Evolutionary conservation across 2,888 invertebrate species (phyloP).

Genomic region (Amphimallon solstitiale): DNA sequence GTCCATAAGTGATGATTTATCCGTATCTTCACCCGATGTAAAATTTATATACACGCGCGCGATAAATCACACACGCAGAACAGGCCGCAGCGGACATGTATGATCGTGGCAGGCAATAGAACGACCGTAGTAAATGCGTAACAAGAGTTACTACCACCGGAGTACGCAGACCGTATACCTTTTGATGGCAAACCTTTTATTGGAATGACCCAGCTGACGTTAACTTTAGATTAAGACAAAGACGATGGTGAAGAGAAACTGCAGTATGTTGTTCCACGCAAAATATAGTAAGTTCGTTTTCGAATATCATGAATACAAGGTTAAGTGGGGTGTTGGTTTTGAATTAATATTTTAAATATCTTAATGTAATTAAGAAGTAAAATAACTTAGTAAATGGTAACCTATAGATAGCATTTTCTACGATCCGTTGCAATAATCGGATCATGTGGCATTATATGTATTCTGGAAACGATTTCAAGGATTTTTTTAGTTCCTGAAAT

Average conservation of each 20-base stretch:
- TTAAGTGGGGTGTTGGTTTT: no score
- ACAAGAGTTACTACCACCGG: background rate
- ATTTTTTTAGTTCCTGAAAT: no score
- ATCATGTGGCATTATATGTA: no score
- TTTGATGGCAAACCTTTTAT: background rate
- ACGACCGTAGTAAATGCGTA: background rate
- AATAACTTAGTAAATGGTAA: no score
- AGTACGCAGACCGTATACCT: background rate
- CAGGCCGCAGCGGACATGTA: background rate
- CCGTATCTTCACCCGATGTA: slow-evolving; percentile 48
- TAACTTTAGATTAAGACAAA: background rate
- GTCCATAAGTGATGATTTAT: slow-evolving; percentile 48
- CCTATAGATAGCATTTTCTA: no score
- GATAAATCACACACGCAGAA: slow-evolving; percentile 44
- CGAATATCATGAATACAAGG: no score
- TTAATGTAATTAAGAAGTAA: no score
- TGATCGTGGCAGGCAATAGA: background rate
- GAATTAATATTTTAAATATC: no score
- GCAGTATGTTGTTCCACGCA: background rate
- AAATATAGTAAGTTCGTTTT: no score
- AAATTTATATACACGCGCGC: slow-evolving; percentile 47
- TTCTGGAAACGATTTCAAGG: no score
- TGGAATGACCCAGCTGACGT: background rate
- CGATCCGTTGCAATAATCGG: no score
- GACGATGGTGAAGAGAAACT: background rate